Conservation (phyloP, 64 coral and sea anemone genomes). For the Pachyseris speciosa region DNA sequence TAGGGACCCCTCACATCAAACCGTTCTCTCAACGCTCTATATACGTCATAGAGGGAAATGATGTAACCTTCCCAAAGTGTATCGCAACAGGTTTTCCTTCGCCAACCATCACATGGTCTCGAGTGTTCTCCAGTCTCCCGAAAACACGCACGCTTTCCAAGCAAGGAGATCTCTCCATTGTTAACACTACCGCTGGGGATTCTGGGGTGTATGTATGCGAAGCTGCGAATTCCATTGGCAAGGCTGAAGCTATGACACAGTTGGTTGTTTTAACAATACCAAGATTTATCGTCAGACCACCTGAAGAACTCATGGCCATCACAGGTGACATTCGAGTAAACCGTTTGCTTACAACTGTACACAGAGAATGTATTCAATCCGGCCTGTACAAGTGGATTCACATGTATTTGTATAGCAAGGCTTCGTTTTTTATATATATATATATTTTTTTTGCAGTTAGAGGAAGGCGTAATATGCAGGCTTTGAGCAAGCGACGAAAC, state of each 20-base stretch:
- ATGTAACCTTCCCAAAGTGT: conserved; percentile 34
- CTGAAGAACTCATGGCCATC: background rate
- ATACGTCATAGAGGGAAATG: conserved; percentile 26
- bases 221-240: conserved; percentile 51
- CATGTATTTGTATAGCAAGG: no score
- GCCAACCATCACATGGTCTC: conserved; percentile 54
- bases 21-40: conserved; percentile 5
- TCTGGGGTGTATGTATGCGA: conserved; percentile 61
- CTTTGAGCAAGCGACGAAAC: no score
- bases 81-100: conserved; percentile 50
- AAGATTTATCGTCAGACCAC: conserved; percentile 28
- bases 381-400: no score
- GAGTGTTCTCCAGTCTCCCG: conserved; percentile 39
- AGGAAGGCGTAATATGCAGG: no score
- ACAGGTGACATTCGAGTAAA: background rate
- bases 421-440: no score
- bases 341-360: no score
- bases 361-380: no score
- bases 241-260: conserved; percentile 31
- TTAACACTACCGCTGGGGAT: background rate
- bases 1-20: conserved; percentile 48
- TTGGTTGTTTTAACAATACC: conserved; percentile 52
- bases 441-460: no score
- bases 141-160: background rate
- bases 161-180: conserved; percentile 31